Evolutionary conservation across 2,113 vertebrate species (phyloP).

Genomic region (Catagonus wagneri): DNA sequence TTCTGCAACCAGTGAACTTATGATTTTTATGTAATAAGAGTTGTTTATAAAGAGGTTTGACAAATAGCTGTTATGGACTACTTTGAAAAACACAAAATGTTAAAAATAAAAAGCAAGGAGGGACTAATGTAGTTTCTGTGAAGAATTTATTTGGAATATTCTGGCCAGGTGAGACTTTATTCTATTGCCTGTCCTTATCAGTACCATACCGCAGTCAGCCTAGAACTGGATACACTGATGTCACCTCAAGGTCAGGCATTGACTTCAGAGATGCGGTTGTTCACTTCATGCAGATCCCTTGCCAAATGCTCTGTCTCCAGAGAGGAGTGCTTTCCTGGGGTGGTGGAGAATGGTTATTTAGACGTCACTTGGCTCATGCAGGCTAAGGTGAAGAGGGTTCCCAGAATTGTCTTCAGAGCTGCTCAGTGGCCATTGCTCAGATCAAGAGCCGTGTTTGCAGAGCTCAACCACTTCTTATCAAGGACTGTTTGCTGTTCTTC

Average conservation of each 20-base stretch:
- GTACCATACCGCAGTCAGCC: background rate
- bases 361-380: background rate
- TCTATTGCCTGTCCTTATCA: background rate
- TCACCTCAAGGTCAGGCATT: background rate
- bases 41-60: slow-evolving; percentile 25
- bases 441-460: background rate
- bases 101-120: background rate
- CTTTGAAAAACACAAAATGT: slow-evolving; percentile 27
- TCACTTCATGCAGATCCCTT: background rate
- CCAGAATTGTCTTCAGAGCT: background rate
- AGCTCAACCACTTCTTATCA: background rate
- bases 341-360: background rate
- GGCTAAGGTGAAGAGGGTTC: background rate
- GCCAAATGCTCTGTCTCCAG: background rate
- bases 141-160: slow-evolving; percentile 2
- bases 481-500: slow-evolving; percentile 13
- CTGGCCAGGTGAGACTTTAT: background rate
- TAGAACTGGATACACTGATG: background rate
- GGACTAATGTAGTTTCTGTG: background rate
- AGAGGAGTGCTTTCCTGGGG: background rate
- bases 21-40: slow-evolving; percentile 9
- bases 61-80: background rate
- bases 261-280: background rate
- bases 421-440: background rate
- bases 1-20: background rate